Evolutionary conservation across 2,888 invertebrate genomes (phyloP).

Genomic region (Orthosia gracilis): DNA sequence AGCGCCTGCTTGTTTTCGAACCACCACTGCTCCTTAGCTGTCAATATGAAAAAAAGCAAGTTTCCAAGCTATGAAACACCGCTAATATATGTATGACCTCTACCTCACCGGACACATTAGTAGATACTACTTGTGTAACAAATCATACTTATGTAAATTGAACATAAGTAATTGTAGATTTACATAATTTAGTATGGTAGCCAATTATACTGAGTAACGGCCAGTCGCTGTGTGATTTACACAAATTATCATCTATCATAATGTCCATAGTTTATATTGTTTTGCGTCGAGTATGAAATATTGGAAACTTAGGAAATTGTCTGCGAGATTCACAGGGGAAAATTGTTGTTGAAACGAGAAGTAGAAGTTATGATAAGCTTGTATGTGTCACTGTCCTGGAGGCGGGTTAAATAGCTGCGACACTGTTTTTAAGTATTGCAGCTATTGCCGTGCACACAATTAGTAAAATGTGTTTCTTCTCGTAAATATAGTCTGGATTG

Average conservation of each 20-base stretch:
- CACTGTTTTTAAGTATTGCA: too few species aligned
- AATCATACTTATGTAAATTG: slow-evolving; percentile 73
- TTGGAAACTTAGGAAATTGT: slow-evolving; percentile 22
- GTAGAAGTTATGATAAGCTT: background rate
- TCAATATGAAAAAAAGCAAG: too few species aligned
- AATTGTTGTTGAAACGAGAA: slow-evolving; percentile 20
- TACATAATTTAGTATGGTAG: slow-evolving; percentile 70
- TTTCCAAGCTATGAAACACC: background rate
- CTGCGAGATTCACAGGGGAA: background rate
- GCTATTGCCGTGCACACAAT: too few species aligned
- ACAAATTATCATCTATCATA: slow-evolving; percentile 59
- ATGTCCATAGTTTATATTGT: slow-evolving; percentile 43
- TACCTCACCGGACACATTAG: slow-evolving; percentile 47
- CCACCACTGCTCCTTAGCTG: too few species aligned
- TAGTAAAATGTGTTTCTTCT: too few species aligned
- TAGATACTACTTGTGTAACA: slow-evolving; percentile 53
- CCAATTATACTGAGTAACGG: slow-evolving; percentile 67
- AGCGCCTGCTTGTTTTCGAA: too few species aligned
- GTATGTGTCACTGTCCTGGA: too few species aligned
- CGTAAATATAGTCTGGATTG: background rate
- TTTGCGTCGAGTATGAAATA: slow-evolving; percentile 44
- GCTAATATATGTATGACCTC: slow-evolving; percentile 40
- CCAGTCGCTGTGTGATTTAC: slow-evolving; percentile 60
- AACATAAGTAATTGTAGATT: slow-evolving; percentile 69
- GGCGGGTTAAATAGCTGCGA: too few species aligned